Evolutionary conservation across 2,797 vertebrate genomes (phyloP), one percentile per base, ranked within the genome.

Genomic region (Tangara arthus): DNA sequence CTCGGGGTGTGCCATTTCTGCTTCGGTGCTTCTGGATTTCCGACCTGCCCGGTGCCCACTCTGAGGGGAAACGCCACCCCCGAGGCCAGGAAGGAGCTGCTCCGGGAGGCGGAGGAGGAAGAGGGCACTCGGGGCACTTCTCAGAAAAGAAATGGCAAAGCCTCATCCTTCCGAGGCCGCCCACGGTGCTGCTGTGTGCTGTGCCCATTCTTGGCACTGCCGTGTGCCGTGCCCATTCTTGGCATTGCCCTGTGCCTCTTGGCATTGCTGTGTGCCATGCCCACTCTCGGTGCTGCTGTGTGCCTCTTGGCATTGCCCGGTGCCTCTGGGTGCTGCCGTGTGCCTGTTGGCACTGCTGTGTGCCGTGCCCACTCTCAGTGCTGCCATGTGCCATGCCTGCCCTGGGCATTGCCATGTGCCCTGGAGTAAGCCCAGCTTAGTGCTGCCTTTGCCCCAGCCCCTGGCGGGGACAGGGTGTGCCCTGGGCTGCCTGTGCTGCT

Each of bases 111-210:
- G 44, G 59, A 87, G 91, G 60, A 90, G 77, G 50, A 79, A 12
- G 59, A 41, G 26, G 30, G 28, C 9, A 2, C 53, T 57, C 0
- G 6, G 22, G 27, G 34, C n/a, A 32, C 24, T 94, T 95, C 94
- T 94, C 28, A 85, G 95, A 95, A 96, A 44, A 94, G 91, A 46
- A 78, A 70, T 91, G 18, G 42, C 12, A 15, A 89, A 92, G 85
- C 90, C 89, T 89, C 92, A 93, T 95, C 87, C 95, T 96, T 77
- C 92, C 46, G 50, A 82, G 87, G 91, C 82, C 52, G 16, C 86
- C 85, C 82, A 66, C 73, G 2, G 57, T 9, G 76, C 71, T 1
- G 26, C 59, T 34, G 73, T 32, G 5, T 0, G 22, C 59, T 30
- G 77, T 27, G 5, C 82, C 55, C 1, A 4, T 5, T 27, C 23